These are phyloP conservation scores for Anticlea derivata DNA, from an alignment of 2,888 invertebrate species.

Conservation along the genomic window DNA sequence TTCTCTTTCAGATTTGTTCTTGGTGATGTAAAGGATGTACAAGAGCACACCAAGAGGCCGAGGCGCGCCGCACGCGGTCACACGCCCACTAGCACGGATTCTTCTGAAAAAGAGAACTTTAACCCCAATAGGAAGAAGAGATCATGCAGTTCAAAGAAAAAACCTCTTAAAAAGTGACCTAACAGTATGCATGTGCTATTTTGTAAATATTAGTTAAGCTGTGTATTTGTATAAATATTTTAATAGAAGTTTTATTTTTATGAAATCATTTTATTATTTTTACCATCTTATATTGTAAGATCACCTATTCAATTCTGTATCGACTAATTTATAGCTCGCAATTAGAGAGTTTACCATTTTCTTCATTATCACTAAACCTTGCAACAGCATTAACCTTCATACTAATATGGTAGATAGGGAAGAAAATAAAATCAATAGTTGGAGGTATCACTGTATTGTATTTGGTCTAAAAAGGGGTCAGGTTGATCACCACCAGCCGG, in stretches of 20 bases:
- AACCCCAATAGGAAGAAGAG: conserved; percentile 66
- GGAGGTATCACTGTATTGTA: conserved; percentile 67
- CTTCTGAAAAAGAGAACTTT: conserved; percentile 75
- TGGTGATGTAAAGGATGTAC: conserved; percentile 42
- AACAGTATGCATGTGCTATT: conserved; percentile 16
- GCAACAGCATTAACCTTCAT: no score
- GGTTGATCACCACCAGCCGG: conserved; percentile 68
- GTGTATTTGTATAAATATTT: conserved; percentile 13
- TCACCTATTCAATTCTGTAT: no score
- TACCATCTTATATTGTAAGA: no score
- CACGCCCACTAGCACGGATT: conserved; percentile 69
- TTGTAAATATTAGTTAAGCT: conserved; percentile 10
- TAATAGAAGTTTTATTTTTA: conserved; percentile 7
- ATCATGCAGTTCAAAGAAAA: conserved; percentile 41
- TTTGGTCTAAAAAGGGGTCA: conserved; percentile 47
- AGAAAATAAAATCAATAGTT: conserved; percentile 12
- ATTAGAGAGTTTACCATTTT: no score
- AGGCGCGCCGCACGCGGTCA: conserved; percentile 50
- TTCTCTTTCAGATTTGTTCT: conserved; percentile 44
- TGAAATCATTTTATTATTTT: not conserved
- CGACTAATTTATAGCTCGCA: no score
- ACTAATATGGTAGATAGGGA: not conserved
- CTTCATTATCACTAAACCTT: no score
- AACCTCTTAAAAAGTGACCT: conserved; percentile 44
- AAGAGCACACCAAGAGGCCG: conserved; percentile 41